Evolutionary conservation across 2,888 invertebrate species (phyloP).

Genomic region (Tetranychus piercei): DNA sequence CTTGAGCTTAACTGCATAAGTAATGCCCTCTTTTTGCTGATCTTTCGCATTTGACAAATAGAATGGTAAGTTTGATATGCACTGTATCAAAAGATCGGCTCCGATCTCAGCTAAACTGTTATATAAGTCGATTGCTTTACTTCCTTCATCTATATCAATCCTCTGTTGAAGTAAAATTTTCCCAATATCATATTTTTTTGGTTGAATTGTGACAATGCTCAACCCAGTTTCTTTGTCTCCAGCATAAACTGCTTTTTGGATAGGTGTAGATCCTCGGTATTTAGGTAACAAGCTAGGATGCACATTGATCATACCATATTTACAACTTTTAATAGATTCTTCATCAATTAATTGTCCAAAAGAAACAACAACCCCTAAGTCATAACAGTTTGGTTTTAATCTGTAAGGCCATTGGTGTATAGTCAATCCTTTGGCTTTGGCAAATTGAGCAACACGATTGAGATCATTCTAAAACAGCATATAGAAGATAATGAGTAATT

Average conservation of each 20-base stretch:
- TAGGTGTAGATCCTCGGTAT: constrained; percentile 84
- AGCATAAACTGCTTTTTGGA: constrained; percentile 61
- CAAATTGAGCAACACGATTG: neutral
- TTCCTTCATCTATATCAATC: constrained; percentile 16
- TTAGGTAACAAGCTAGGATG: constrained; percentile 77
- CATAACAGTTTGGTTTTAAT: constrained; percentile 39
- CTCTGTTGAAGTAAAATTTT: constrained; percentile 23
- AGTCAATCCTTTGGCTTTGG: neutral
- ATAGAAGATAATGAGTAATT: neutral
- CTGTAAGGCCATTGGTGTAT: constrained; percentile 43
- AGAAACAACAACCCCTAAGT: constrained; percentile 74
- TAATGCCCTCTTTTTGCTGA: constrained; percentile 45
- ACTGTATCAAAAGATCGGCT: constrained; percentile 37
- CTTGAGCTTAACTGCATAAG: constrained; percentile 39
- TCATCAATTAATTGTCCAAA: constrained; percentile 77
- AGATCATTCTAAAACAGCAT: neutral
- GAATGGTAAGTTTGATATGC: constrained; percentile 39
- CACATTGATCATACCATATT: constrained; percentile 66
- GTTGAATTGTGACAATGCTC: constrained; percentile 60
- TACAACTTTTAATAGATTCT: constrained; percentile 50
- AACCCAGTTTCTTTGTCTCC: constrained; percentile 64
- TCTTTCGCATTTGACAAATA: constrained; percentile 41
- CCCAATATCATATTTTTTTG: constrained; percentile 29
- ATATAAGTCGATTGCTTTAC: constrained; percentile 45
- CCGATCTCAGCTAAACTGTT: constrained; percentile 47